Base-by-base conservation (phyloP, 2,888 invertebrate genomes). In the Rhogogaster chlorosoma region DNA sequence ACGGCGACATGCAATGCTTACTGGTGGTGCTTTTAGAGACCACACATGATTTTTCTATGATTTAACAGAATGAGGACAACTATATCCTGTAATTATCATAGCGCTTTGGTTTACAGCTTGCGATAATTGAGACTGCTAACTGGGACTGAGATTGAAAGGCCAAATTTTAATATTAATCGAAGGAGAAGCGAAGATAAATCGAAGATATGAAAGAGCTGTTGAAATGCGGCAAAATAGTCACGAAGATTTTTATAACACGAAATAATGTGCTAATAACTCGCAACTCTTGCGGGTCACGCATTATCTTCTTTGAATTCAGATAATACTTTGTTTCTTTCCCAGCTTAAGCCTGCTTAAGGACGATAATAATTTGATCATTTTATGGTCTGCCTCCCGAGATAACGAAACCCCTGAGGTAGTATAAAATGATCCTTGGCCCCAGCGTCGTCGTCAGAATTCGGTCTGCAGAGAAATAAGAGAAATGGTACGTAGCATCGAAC, bases 341-440 rank as follows among this genome's bases (percentile, higher is more conserved):
- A 2, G 36, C 38, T n/a, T n/a, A n/a, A 71, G 70, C 7, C 4
- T 67, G 15, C 32, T 32, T 32, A 32, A 70, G n/a, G 70, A 70
- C n/a, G 36, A 70, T n/a, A 70, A 36, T n/a, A 70, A 70, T 70
- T 70, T 9, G n/a, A 70, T 70, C 29, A 26, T 36, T 70, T 70
- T 70, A 70, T 32, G 70, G 70, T 18, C n/a, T 18, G 36, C 36
- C 4, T 15, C 70, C n/a, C n/a, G 70, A 18, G 70, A 70, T 70
- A 70, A 70, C 70, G 70, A 70, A 36, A 36, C 36, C 70, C n/a
- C 70, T 29, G 18, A 36, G 36, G 70, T 70, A 5, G 15, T 70
- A n/a, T 32, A 9, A 36, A 70, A 70, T 70, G 36, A n/a, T 53
- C 53, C 9, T 36, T 32, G 10, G n/a, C 7, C 70, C 36, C n/a